Percentiles rank a stretch among this genome's conserved stretches.
These are phyloP conservation scores for Lasioglossum leucozonium DNA, from an alignment of 2,888 invertebrate species.

Conservation along the genomic window DNA sequence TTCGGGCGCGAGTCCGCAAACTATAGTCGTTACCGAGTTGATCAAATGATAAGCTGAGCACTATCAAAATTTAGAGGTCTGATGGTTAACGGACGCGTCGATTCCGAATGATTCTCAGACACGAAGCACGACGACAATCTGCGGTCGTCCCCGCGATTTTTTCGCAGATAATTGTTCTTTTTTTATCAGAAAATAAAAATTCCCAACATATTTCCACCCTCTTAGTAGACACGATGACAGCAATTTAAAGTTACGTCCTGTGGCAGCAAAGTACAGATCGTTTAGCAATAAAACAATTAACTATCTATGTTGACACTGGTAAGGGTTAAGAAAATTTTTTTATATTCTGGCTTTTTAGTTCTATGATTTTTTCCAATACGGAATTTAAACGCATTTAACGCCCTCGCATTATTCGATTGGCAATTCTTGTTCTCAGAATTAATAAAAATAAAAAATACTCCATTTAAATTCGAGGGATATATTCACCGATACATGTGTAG, in stretches of 20 bases:
- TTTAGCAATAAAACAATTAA: too few relatives aligned
- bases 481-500: not conserved
- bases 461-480: not conserved
- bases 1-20: slow-evolving; percentile 50
- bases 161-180: not conserved
- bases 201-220: not conserved
- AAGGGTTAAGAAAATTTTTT: not conserved
- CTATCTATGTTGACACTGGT: not conserved
- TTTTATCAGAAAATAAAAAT: not conserved
- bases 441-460: not conserved
- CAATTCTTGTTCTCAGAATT: not conserved
- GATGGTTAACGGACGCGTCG: slow-evolving; percentile 39
- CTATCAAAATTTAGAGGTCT: slow-evolving; percentile 53
- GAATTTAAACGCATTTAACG: not conserved
- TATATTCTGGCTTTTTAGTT: not conserved
- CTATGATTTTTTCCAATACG: not conserved
- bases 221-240: not conserved
- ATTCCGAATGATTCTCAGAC: slow-evolving; percentile 33
- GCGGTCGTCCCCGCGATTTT: not conserved
- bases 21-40: slow-evolving; percentile 48
- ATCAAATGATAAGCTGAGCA: slow-evolving; percentile 51
- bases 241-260: too few relatives aligned
- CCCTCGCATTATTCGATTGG: too few relatives aligned
- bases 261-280: not conserved
- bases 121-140: slow-evolving; percentile 29